Conservation (phyloP, 2,797 vertebrate genomes). For the Columba guinea region DNA sequence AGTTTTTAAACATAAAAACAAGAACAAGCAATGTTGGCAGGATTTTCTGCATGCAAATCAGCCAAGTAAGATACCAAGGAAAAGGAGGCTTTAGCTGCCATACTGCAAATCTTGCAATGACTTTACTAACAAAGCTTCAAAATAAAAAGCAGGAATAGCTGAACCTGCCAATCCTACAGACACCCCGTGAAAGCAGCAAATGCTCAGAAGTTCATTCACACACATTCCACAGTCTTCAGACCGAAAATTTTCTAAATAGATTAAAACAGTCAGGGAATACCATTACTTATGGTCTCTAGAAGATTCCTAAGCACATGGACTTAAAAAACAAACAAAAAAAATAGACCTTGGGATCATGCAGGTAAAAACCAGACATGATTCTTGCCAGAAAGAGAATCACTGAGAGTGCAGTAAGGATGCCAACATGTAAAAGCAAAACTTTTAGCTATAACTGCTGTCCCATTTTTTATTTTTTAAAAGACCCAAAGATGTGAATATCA, state of each 20-base stretch:
- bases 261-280: not conserved
- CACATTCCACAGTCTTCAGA: not conserved
- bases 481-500: not conserved
- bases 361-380: not conserved
- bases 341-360: not conserved
- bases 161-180: not conserved
- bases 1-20: not conserved
- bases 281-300: not conserved
- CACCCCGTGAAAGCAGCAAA: not conserved
- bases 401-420: not conserved
- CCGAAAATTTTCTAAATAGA: not conserved
- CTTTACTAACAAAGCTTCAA: not conserved
- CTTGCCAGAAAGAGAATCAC: not conserved
- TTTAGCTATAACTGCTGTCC: not conserved
- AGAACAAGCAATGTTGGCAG: not conserved
- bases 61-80: not conserved
- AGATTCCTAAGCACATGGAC: not conserved
- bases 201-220: not conserved
- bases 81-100: not conserved
- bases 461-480: not conserved
- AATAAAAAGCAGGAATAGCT: not conserved
- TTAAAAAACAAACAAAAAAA: not conserved
- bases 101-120: not conserved
- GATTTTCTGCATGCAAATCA: not conserved
- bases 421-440: not conserved